Evolutionary conservation across 2,797 vertebrate species (phyloP), one percentile per base, ranked within the genome.

Genomic region (Chelidonichthys spinosus): DNA sequence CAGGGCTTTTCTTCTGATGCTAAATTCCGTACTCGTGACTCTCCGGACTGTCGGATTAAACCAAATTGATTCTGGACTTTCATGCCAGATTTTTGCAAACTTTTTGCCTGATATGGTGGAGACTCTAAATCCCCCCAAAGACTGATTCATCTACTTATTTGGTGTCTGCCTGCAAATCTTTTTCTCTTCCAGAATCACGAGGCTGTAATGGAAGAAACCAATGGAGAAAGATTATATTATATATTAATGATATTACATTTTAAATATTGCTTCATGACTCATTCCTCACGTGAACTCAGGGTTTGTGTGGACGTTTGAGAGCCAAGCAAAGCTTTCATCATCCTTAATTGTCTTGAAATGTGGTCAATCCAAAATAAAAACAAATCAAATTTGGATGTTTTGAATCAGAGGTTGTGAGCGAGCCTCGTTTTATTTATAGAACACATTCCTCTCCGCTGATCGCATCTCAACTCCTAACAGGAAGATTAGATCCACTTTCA

Each of bases 381-480:
- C 25, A 25, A 25, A 25, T 25, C 1, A 1, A 25, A 25, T 25
- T 25, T 25, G 3, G 18, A 37, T 15, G 25, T 14, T 53, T 49
- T 68, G 64, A 74, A 74, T 37, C 60, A 25, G 25, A 10, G 3
- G 9, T 2, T 25, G 15, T 0, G 0, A 17, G 25, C 2, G 0
- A 3, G 32, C 43, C 59, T 36, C 6, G 1, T 37, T 53, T 32
- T 77, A 65, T 79, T 77, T 77, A 44, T 2, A 50, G 42, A 44
- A 9, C 53, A 74, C 59, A 79, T 79, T 85, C 76, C 61, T 86
- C 60, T 62, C 42, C 7, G 53, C 62, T 80, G 78, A 82, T 64
- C 55, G 0, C 63, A 50, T 79, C 75, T 62, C 15, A 59, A 40
- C 17, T 69, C 36, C 56, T 67, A 73, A 84, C 73, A 81, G 73